Conservation (phyloP, 2,113 vertebrate species). For the Pycnonotus jocosus region DNA sequence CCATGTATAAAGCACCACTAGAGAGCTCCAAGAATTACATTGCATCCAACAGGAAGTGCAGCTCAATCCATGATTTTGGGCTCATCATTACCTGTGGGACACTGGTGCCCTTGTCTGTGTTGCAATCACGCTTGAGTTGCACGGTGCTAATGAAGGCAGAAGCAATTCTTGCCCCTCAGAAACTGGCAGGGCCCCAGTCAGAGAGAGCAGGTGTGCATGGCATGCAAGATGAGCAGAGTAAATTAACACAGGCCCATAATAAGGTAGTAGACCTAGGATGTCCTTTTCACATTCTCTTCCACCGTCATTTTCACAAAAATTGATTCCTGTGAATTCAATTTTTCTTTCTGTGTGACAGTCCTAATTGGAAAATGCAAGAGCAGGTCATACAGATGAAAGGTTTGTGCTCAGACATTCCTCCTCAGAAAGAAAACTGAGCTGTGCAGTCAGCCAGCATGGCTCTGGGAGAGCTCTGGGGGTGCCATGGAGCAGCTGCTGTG, state of each 20-base stretch:
- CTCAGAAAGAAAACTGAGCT: not conserved
- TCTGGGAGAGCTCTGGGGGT: not conserved
- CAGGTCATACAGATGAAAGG: not conserved
- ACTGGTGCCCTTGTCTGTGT: not conserved
- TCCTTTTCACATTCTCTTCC: not conserved
- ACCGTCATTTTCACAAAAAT: not conserved
- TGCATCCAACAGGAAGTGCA: not conserved
- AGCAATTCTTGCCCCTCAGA: not conserved
- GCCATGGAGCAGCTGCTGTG: not conserved
- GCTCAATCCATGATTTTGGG: not conserved
- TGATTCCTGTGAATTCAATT: not conserved
- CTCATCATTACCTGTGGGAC: not conserved
- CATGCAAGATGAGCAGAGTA: not conserved
- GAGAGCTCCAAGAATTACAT: not conserved
- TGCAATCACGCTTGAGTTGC: not conserved
- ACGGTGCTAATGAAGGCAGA: not conserved
- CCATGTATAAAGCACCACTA: not conserved
- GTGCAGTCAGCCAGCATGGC: not conserved
- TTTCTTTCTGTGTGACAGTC: not conserved
- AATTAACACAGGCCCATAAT: not conserved
- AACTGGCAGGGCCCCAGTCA: not conserved
- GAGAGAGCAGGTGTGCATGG: not conserved
- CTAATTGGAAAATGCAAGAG: not conserved
- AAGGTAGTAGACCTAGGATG: not conserved
- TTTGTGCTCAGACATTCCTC: not conserved